phyloP scores from a whole-genome alignment of 92 coral and sea anemone genomes.

The Micromussa lordhowensis region DNA sequence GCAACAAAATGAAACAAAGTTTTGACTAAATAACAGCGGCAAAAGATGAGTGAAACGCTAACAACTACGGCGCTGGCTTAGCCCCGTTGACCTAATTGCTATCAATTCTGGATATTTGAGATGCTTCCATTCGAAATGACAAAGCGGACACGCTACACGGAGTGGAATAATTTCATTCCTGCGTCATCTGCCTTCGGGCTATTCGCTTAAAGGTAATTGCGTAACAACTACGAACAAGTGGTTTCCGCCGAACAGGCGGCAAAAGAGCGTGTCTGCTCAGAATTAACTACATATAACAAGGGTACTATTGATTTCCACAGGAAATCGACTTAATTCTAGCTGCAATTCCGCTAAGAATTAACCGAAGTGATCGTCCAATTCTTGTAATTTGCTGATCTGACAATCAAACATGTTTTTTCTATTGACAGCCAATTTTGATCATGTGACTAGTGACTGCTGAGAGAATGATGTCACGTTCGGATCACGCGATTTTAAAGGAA shows the following conservation, averaged over 20 bases:
- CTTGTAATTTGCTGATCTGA: background rate
- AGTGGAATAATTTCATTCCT: slow-evolving; percentile 17
- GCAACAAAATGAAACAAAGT: background rate
- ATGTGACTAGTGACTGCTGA: background rate
- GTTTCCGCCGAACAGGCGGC: background rate
- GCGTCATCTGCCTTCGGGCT: slow-evolving; percentile 14
- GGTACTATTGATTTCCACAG: background rate
- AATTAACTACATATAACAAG: background rate
- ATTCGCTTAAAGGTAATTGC: slow-evolving; percentile 1
- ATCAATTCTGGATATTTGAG: slow-evolving; percentile 1
- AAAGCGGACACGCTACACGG: background rate
- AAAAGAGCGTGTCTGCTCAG: background rate
- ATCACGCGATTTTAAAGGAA: background rate
- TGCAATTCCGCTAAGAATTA: background rate
- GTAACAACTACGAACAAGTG: background rate
- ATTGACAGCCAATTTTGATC: background rate
- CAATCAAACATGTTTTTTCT: background rate
- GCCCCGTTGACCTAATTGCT: background rate
- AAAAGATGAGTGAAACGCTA: background rate
- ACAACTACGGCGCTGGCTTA: background rate
- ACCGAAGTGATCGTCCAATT: background rate
- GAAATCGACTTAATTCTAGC: background rate
- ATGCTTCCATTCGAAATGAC: slow-evolving; percentile 1
- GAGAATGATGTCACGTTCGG: background rate
- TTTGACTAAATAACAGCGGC: background rate